phyloP scores from a whole-genome alignment of 2,113 vertebrate species.

The Ciconia maguari region DNA sequence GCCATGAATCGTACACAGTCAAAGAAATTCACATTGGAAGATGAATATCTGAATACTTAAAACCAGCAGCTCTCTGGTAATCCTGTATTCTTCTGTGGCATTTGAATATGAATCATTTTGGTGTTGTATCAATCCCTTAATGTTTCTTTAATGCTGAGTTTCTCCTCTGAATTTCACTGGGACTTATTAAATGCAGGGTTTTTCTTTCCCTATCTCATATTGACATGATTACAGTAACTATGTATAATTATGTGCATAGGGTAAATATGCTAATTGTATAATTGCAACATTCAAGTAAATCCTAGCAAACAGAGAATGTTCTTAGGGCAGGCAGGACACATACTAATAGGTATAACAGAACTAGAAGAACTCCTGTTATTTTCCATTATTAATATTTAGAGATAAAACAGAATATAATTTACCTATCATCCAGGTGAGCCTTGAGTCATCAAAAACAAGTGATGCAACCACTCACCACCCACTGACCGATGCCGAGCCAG shows the following conservation, averaged over 20 bases:
- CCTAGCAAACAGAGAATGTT: neutral
- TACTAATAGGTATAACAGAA: neutral
- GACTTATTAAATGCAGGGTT: slow-evolving; percentile 19
- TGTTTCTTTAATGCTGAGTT: slow-evolving; percentile 6
- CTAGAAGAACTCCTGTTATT: neutral
- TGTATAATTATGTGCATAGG: slow-evolving; percentile 35
- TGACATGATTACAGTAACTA: slow-evolving; percentile 46
- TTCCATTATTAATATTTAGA: neutral
- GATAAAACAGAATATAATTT: neutral
- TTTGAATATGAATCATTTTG: neutral
- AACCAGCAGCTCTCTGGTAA: neutral
- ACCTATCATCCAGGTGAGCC: neutral
- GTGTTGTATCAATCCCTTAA: slow-evolving; percentile 2
- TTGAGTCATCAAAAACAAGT: neutral
- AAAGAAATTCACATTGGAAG: neutral
- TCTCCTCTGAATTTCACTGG: slow-evolving; percentile 48
- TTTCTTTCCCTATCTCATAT: slow-evolving; percentile 28
- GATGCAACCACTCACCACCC: too few relatives aligned
- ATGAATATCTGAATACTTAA: neutral
- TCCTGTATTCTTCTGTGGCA: neutral
- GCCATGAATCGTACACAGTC: neutral
- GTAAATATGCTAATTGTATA: slow-evolving; percentile 64
- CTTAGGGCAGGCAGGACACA: slow-evolving; percentile 11
- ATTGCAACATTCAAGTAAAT: slow-evolving; percentile 20
- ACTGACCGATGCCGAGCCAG: too few relatives aligned